Evolutionary conservation across 2,113 vertebrate genomes (phyloP), one percentile per base, ranked within the genome.

Genomic region (Coturnix japonica): DNA sequence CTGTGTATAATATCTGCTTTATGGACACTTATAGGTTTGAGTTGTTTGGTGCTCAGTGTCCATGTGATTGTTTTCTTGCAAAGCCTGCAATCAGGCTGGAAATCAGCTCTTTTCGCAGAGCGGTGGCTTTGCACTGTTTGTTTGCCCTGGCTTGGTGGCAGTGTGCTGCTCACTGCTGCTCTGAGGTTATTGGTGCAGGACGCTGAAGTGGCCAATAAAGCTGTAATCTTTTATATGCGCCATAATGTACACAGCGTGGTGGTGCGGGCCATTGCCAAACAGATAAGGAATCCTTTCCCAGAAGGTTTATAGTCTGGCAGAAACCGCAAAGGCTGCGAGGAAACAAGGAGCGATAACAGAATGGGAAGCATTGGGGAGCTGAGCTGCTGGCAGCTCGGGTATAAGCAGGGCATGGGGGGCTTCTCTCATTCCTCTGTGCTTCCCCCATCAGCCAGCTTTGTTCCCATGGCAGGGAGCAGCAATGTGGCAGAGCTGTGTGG

Each of bases 201-300:
- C 87, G 75, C 92, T 89, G 93, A 65, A 93, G 89, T 79, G 89
- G 73, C 92, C 91, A 93, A 91, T 95, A 96, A 96, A 96, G 46
- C 31, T 13, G 61, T 95, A 87, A 91, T 96, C 92, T 94, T 94
- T 95, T 94, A 85, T 89, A 91, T 28, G 60, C 4, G 47, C 86
- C 86, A 78, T 93, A 85, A 81, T 19, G 60, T 91, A 82, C 84
- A 37, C 87, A 81, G 76, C 69, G 73, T 71, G 26, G 51, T 67
- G 63, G 6, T 0, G 20, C 72, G 23, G 87, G 39, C 60, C 59
- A 30, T 81, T 87, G 94, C 59, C 59, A 56, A 56, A 31, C 54
- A 31, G 54, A 56, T 56, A 56, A 56, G 28, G 54, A 56, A 56
- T 31, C 54, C 54, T 31, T 56, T 56, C 54, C 54, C 30, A 56